Percentiles rank a stretch among this genome's conserved stretches.
These are phyloP conservation scores for Graphium colonna DNA, from an alignment of 2,888 invertebrate genomes.

Conservation along the genomic window DNA sequence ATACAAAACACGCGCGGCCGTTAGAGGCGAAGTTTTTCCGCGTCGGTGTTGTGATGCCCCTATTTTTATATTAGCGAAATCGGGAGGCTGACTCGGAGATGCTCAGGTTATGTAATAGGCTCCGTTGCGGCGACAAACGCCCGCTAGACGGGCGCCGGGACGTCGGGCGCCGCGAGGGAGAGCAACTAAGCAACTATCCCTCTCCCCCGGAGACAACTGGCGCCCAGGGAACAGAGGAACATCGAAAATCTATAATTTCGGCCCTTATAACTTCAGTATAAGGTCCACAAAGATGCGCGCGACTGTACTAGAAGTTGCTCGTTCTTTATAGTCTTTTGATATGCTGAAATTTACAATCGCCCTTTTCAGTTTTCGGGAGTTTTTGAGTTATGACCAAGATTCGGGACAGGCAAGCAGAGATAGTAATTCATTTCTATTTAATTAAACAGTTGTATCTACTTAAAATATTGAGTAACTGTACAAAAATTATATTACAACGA, in stretches of 20 bases:
- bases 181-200: slow-evolving; percentile 28
- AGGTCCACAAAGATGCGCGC: neutral
- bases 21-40: slow-evolving; percentile 17
- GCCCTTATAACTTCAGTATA: slow-evolving; percentile 1
- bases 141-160: slow-evolving; percentile 72
- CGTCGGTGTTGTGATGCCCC: slow-evolving; percentile 22
- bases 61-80: slow-evolving; percentile 23
- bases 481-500: too few relatives aligned
- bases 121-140: slow-evolving; percentile 59
- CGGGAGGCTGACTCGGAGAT: slow-evolving; percentile 19
- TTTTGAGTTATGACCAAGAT: slow-evolving; percentile 21
- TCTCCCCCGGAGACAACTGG: slow-evolving; percentile 42
- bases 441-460: too few relatives aligned
- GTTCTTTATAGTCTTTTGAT: slow-evolving; percentile 50
- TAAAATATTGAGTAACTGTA: too few relatives aligned
- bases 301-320: slow-evolving; percentile 23
- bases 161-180: slow-evolving; percentile 73
- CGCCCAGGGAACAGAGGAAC: slow-evolving; percentile 48
- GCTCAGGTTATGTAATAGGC: slow-evolving; percentile 62
- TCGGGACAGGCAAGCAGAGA: slow-evolving; percentile 11
- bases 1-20: neutral
- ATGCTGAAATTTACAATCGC: slow-evolving; percentile 49
- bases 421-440: neutral
- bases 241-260: slow-evolving; percentile 18
- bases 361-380: slow-evolving; percentile 18